Evolutionary conservation across 2,888 invertebrate species (phyloP).

Genomic region (Escarpia spicata): DNA sequence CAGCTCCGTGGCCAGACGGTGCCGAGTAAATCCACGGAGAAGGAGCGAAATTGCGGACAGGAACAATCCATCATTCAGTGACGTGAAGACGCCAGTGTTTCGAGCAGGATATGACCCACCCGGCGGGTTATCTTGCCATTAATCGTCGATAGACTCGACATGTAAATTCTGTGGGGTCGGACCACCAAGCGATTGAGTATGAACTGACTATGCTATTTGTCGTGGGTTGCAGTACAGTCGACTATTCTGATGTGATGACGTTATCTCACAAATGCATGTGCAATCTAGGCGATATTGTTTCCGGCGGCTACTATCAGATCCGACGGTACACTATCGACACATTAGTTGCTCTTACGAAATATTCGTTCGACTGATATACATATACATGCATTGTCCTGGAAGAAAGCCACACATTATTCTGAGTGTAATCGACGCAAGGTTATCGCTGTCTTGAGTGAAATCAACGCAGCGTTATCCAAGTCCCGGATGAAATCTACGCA

Average conservation of each 20-base stretch:
- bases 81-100: not conserved
- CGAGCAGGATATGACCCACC: not conserved
- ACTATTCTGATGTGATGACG: not conserved
- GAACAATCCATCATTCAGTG: not conserved
- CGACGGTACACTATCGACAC: not conserved
- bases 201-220: not conserved
- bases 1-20: not conserved
- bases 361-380: not conserved
- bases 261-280: not conserved
- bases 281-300: not conserved
- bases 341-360: not conserved
- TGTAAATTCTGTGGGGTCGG: not conserved
- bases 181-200: not conserved
- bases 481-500: not conserved
- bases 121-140: not conserved
- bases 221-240: not conserved
- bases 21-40: not conserved
- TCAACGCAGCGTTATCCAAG: not conserved
- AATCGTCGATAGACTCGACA: not conserved
- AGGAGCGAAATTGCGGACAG: not conserved
- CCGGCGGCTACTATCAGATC: not conserved
- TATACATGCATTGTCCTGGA: not conserved
- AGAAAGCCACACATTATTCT: conserved; percentile 3
- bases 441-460: not conserved
- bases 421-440: not conserved